Evolutionary conservation across 2,797 vertebrate species (phyloP), one percentile per base, ranked within the genome.

Genomic region (Catharus ustulatus): DNA sequence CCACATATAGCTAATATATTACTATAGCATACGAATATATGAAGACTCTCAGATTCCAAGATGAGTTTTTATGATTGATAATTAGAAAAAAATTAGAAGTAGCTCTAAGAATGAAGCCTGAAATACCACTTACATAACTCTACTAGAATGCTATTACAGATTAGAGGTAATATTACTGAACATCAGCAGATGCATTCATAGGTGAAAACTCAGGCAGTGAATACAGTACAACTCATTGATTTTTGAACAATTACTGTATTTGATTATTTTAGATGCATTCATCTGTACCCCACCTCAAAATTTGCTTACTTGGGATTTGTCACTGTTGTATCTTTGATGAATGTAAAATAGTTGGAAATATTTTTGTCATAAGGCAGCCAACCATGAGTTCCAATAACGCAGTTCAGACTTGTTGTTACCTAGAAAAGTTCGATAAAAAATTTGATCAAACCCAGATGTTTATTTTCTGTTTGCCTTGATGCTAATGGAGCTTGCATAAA

Each of bases 311-410:
- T 99, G 90, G 98, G 96, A 97, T 98, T 99, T 96, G 98, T 98
- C 83, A 99, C 99, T 12, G 99, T 99, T 91, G 99, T 99, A 97
- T 99, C 99, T 95, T 97, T 99, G 88, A 99, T 98, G 97, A 99
- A 99, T 34, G 99, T 99, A 97, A 99, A 99, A 97, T 99, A 99
- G 98, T 99, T 99, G 96, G 99, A 99, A 95, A 99, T 99, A 96
- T 98, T 99, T 98, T 98, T 99, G 93, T 99, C 99, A 71, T 99
- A 99, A 73, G 99, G 98, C 85, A 99, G 98, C 99, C 99, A 99
- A 66, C 99, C 99, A 30, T 99, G 99, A 46, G 98, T 99, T 97
- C 99, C 99, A 83, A 99, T 97, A 95, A 99, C 69, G 49, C 98
- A 98, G 96, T 98, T 99, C 96, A 98, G 97, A 96, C 98, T 99